Percentiles rank a stretch among this genome's conserved stretches.
phyloP scores from a whole-genome alignment of 2,888 invertebrate genomes.

The Gymnosoma rotundatum region DNA sequence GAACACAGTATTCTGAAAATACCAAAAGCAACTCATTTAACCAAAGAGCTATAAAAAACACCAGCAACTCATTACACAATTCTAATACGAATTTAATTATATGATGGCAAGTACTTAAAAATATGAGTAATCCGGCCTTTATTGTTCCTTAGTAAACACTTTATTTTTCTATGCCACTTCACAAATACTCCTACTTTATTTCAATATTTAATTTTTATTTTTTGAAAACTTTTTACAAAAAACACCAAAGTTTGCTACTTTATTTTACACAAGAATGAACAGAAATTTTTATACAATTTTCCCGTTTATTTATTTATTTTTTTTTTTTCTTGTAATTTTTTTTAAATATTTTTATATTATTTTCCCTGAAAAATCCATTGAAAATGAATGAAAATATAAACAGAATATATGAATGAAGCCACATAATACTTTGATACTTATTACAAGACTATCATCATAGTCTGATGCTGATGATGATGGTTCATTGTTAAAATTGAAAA shows the following conservation, averaged over 20 bases:
- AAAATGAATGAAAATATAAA: slow-evolving; percentile 47
- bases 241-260: slow-evolving; percentile 62
- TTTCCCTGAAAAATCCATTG: slow-evolving; percentile 36
- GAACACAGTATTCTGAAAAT: too few relatives aligned
- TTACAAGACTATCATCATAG: slow-evolving; percentile 34
- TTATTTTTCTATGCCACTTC: background rate
- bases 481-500: slow-evolving; percentile 44
- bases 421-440: slow-evolving; percentile 32
- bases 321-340: too few relatives aligned
- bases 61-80: too few relatives aligned
- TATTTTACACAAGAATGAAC: slow-evolving; percentile 68
- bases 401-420: slow-evolving; percentile 31
- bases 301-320: slow-evolving; percentile 18
- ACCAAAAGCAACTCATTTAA: too few relatives aligned
- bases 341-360: slow-evolving; percentile 12
- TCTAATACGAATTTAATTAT: too few relatives aligned
- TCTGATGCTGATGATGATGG: slow-evolving; percentile 17
- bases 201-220: background rate
- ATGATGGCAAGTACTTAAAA: too few relatives aligned
- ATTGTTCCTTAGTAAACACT: background rate
- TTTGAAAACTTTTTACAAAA: slow-evolving; percentile 25
- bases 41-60: too few relatives aligned
- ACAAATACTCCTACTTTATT: background rate
- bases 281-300: slow-evolving; percentile 43
- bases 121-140: background rate